Evolutionary conservation across 1,140 invertebrate species (phyloP), one percentile per base, ranked within the genome.

Genomic region (Drusus annulatus): DNA sequence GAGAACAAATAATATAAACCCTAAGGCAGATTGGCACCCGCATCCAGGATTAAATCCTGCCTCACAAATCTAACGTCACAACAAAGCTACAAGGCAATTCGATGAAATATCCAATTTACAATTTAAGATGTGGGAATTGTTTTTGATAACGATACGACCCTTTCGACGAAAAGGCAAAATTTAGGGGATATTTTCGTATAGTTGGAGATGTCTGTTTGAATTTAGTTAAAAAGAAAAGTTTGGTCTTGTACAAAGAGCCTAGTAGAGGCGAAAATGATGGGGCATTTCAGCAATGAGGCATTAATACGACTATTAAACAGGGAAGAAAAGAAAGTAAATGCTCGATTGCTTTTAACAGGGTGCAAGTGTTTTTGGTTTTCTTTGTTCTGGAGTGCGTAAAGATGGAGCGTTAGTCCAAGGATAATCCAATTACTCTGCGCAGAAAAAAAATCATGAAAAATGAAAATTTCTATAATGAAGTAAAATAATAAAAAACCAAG

Each of bases 21-120:
- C 75, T 63, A n/a, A 51, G 75, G 75, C 58, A 36, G 36, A 77
- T 77, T 77, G 60, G 58, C 75, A 63, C 75, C 75, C 75, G 75
- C 75, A 77, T 77, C 60, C 45, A 25, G 52, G 28, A 74, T 74
- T 74, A 54, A 74, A 74, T 74, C 25, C 65, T 7, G 23, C 45
- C 6, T 36, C 1, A 3, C 16, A 31, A 17, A 45, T 50, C n/a
- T 36, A 45, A 10, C 36, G 50, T 13, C 4, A 6, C 16, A 19
- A 50, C 10, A 10, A 45, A 69, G 65, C 10, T 45, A 69, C 16
- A 13, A n/a, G 65, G 65, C n/a, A 17, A 10, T 45, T 19, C 17
- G 23, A 13, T 51, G 8, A 69, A 69, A 69, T 8, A 69, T 19
- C n/a, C 19, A 10, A 56, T 8, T 17, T 17, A 10, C 10, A 21